phyloP scores from a whole-genome alignment of 2,797 vertebrate genomes.

The Gymnothorax javanicus region DNA sequence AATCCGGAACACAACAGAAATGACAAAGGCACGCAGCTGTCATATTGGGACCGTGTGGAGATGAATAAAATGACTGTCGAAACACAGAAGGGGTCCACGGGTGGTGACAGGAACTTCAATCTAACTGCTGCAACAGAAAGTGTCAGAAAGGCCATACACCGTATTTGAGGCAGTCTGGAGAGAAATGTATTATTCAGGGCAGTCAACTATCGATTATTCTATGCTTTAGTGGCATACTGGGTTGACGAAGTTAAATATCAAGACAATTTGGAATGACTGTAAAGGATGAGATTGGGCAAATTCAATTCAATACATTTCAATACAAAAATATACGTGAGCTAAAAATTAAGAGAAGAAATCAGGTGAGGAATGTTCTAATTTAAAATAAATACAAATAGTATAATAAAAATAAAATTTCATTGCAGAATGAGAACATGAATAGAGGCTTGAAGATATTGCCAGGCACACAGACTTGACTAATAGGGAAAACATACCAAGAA shows the following conservation, averaged over 20 bases:
- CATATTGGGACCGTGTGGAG: neutral
- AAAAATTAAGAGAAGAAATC: neutral
- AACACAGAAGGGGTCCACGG: neutral
- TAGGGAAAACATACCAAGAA: neutral
- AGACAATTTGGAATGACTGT: neutral
- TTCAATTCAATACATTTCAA: neutral
- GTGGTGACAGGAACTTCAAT: neutral
- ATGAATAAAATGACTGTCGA: neutral
- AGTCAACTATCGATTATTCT: neutral
- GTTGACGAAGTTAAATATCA: neutral
- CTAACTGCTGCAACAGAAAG: neutral
- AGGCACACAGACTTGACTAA: neutral
- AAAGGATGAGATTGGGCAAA: neutral
- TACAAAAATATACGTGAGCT: neutral
- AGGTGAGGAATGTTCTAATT: neutral
- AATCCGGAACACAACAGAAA: neutral
- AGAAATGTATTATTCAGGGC: neutral
- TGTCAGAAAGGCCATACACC: neutral
- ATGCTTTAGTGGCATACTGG: neutral
- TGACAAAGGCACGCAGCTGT: neutral
- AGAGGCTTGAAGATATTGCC: neutral
- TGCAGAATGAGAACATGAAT: neutral
- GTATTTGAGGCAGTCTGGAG: neutral
- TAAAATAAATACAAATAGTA: too few species aligned
- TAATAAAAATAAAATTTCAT: too few species aligned